A percentile compares a stretch with the other conserved stretches of the same genome.
phyloP scores from a whole-genome alignment of 2,888 invertebrate genomes.

The Lasioglossum figueresi region DNA sequence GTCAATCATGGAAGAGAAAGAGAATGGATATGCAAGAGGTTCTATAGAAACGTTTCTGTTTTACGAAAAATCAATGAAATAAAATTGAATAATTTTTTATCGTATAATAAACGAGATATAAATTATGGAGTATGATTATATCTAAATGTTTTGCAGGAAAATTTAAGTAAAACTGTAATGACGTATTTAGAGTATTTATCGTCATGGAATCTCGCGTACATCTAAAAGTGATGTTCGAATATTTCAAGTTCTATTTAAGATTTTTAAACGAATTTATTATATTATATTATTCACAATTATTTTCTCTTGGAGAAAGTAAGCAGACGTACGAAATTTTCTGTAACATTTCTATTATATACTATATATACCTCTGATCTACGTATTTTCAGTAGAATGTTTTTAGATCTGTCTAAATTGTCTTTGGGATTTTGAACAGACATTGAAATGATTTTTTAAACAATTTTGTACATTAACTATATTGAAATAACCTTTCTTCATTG shows the following conservation, averaged over 20 bases:
- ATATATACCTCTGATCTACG: background rate
- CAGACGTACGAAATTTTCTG: background rate
- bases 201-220: background rate
- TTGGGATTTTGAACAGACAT: background rate
- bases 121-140: background rate
- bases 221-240: background rate
- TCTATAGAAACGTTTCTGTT: conserved; percentile 23
- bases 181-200: background rate
- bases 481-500: background rate
- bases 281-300: background rate
- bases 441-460: background rate
- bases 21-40: conserved; percentile 72
- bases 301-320: background rate
- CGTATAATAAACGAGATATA: background rate
- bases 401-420: background rate
- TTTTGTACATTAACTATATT: background rate
- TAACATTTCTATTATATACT: background rate
- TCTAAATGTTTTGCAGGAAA: background rate
- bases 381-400: background rate
- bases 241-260: background rate
- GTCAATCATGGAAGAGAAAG: conserved; percentile 73
- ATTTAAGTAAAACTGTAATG: background rate
- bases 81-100: background rate
- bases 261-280: background rate
- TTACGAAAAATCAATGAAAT: conserved; percentile 12